Evolutionary conservation across 2,888 invertebrate genomes (phyloP), one percentile per base, ranked within the genome.

Genomic region (Cerastis leucographa): DNA sequence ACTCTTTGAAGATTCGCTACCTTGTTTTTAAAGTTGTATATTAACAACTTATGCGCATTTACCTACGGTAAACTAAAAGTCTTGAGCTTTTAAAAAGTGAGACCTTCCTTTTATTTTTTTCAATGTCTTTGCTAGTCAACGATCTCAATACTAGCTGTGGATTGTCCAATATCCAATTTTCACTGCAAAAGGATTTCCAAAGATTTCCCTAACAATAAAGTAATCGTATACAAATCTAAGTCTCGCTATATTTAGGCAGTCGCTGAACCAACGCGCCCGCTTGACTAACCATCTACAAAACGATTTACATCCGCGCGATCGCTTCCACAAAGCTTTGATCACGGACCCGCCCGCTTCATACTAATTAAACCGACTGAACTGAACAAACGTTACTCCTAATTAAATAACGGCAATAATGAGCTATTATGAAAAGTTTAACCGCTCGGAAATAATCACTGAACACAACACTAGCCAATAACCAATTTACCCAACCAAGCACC

Each of bases 271-370:
- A 74, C 78, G 76, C 72, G 77, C 14, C 69, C 80, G 83, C 81
- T 80, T 74, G 75, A 74, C 80, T 78, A 85, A 70, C 74, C 81
- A 83, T 70, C 79, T 71, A 85, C 84, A 86, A 82, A 89, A 80
- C 88, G 86, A 89, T 88, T 89, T 88, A 85, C 82, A 85, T 85
- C 80, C 88, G 77, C 85, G 83, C 81, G 89, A 89, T 90, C 87
- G 89, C 89, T 76, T 80, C 74, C 89, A 90, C 92, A 92, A 91
- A 91, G 92, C 94, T 93, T 93, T 94, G 94, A 93, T 93, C 93
- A 89, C 85, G 51, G 59, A 74, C 80, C 78, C 64, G 78, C 79
- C 81, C 85, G 83, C 87, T 88, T 89, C 89, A 89, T 88, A 89
- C 89, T 91, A 93, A 93, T 93, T 92, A 92, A 90, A 90, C 88